Base-by-base conservation (phyloP, 92 coral and sea anemone genomes). In the Siderastrea radians region DNA sequence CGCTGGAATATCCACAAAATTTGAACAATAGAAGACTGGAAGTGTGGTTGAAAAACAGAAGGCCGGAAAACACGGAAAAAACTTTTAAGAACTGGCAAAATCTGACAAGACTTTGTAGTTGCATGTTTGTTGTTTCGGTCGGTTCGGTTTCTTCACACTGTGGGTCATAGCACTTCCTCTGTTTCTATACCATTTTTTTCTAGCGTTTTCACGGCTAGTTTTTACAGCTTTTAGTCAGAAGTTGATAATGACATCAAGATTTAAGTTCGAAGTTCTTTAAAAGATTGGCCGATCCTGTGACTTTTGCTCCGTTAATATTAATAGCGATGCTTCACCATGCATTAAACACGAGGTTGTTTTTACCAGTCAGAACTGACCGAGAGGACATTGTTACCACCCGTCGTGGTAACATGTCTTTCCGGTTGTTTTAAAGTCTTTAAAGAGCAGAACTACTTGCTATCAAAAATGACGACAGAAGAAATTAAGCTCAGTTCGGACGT, bases 11-110 rank as follows among this genome's bases (percentile, higher is more conserved):
- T 62, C 96, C 96, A 44, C 88, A 79, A 55, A 83, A 87, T 57
- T 77, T 86, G 45, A 90, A 72, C 47, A 92, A 76, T n/a, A 95
- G 66, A 79, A 84, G 69, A 44, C 94, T 90, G 47, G 90, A 75
- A 46, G 86, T 63, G 74, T 92, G 94, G 64, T 87, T 92, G 63
- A 89, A 84, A 62, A 90, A 68, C 49, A 95, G 72, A 15, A 92
- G 65, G 55, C 89, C 87, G 14, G 87, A 72, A 72, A 83, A 83
- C 38, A 75, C 26, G 16, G 60, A 74, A 46, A 83, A 83, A 12
- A 83, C 77, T 83, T 72, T 83, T 1, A 73, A 11, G 59, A 72
- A 73, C 19, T 60, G 72, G 26, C 79, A 72, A 61, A 72, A 72
- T 46, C 45, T 57, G 13, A 62, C 45, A 50, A 83, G 53, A 3